Percentiles rank a stretch among this genome's conserved stretches.
phyloP scores from a whole-genome alignment of 2,113 vertebrate genomes.

The Colius striatus region DNA sequence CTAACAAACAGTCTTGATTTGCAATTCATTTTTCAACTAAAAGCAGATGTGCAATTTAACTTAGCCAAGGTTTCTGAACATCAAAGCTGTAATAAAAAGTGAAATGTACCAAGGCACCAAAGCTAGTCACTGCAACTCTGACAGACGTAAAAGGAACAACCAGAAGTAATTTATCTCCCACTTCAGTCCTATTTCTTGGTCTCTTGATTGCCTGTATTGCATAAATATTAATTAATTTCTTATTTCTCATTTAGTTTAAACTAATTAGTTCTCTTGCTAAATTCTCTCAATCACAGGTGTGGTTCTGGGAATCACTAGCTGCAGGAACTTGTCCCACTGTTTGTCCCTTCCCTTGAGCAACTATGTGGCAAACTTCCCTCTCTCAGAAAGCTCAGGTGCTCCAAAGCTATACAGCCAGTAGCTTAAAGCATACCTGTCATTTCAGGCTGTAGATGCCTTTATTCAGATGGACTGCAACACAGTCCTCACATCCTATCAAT shows the following conservation, averaged over 20 bases:
- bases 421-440: not conserved
- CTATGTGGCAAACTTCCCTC: fast-evolving
- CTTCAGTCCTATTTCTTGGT: not conserved
- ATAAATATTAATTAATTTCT: not conserved
- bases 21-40: not conserved
- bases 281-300: not conserved
- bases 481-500: not conserved
- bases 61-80: not conserved
- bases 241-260: not conserved
- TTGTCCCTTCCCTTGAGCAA: not conserved
- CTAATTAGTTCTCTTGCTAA: not conserved
- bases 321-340: not conserved
- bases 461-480: not conserved
- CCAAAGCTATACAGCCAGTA: not conserved
- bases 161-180: not conserved
- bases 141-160: not conserved
- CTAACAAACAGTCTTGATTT: not conserved
- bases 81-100: not conserved
- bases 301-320: not conserved
- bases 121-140: not conserved
- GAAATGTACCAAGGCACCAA: not conserved
- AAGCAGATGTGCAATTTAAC: not conserved
- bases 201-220: not conserved
- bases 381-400: fast-evolving
- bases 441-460: not conserved